Evolutionary conservation across 1,140 invertebrate genomes (phyloP).

Genomic region (Drosophila asahinai): DNA sequence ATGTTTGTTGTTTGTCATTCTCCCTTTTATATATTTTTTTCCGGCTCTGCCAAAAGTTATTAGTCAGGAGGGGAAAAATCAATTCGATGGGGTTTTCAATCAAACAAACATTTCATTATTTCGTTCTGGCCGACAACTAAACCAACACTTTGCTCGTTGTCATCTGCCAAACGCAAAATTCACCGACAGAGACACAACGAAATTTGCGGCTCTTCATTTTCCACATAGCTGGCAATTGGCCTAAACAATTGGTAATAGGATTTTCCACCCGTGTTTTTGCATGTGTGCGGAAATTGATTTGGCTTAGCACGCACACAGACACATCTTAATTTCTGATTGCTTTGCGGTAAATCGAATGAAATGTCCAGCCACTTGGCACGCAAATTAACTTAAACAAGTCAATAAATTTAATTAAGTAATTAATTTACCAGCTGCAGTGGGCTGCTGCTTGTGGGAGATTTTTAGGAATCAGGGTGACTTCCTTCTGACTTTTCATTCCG

Average conservation of each 20-base stretch:
- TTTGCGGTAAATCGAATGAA: conserved; percentile 57
- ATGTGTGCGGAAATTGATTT: conserved; percentile 47
- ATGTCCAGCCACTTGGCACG: conserved; percentile 33
- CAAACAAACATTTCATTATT: conserved; percentile 71
- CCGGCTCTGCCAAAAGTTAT: conserved; percentile 46
- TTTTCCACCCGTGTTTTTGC: conserved; percentile 30
- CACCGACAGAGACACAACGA: conserved; percentile 4
- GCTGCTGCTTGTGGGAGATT: conserved; percentile 1
- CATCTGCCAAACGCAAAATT: conserved; percentile 44
- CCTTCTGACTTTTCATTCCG: not conserved
- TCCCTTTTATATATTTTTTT: not conserved
- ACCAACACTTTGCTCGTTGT: conserved; percentile 48
- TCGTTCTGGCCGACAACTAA: conserved; percentile 52
- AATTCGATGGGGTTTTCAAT: conserved; percentile 40
- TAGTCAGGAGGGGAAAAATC: conserved; percentile 58
- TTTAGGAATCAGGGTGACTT: not conserved
- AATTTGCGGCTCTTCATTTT: conserved; percentile 33
- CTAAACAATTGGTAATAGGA: conserved; percentile 60
- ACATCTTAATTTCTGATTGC: conserved; percentile 42
- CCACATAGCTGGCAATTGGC: conserved; percentile 40
- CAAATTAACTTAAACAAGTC: conserved; percentile 64
- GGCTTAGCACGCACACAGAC: conserved; percentile 5
- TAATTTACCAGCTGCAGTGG: conserved; percentile 41
- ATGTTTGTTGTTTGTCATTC: conserved; percentile 36
- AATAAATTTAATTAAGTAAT: conserved; percentile 69